Evolutionary conservation across 2,113 vertebrate genomes (phyloP), one percentile per base, ranked within the genome.

Genomic region (Hepsetus odoe): DNA sequence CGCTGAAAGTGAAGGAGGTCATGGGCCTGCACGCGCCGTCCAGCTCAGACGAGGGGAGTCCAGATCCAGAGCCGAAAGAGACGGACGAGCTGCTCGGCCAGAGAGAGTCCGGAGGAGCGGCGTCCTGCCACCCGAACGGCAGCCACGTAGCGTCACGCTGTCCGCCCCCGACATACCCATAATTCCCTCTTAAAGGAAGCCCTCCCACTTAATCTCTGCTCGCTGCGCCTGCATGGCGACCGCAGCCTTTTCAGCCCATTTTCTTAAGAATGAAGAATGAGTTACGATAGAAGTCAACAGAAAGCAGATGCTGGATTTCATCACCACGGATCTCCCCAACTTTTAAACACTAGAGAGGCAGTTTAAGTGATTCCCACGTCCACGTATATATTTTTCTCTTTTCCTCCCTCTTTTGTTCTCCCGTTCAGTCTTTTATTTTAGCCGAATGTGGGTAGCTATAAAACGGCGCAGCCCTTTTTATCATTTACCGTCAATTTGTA

Each of bases 1-100:
- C 93, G 6, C 69, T 85, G 2, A 91, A 84, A 68, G 93, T 94
- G 38, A 87, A 86, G 89, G 90, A 90, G 82, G 93, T 93, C 2
- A 75, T 94, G 69, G 92, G 91, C 0, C 80, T 91, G 5, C 87
- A 72, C 32, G 28, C 71, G 30, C 84, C 88, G 1, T 68, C 84
- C 83, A 88, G 85, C 72, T 88, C 86, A 0, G 83, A 89, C 12
- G 89, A 90, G 9, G 76, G 72, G 55, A 90, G 88, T 72, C 86
- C 91, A 0, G 77, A 87, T 12, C 82, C 88, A 0, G 83, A 90
- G 73, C 8, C 51, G 55, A 55, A 64, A 6, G 90, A 91, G 77
- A 83, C 84, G 0, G 84, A 86, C 0, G 69, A 1, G 4, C 85
- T 89, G 35, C 85, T 89, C 68, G 3, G 42, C 79, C 84, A 79